Evolutionary conservation across 2,113 vertebrate species (phyloP), one percentile per base, ranked within the genome.

Genomic region (Pomatostomus ruficeps): DNA sequence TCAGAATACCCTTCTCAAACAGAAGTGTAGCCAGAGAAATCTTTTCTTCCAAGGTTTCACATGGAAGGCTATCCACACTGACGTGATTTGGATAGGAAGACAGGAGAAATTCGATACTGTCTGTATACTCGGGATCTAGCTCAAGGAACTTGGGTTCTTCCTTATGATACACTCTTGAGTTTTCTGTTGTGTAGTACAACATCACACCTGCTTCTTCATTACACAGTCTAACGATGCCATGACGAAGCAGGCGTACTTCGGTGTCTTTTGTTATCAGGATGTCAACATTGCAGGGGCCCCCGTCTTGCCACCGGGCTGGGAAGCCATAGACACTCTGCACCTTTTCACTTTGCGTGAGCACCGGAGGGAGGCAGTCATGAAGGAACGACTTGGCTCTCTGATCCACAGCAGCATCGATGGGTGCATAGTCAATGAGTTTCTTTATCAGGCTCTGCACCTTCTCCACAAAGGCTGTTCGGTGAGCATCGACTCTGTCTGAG

Each of bases 121-220:
- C 99, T 16, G 98, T 98, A 83, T 98, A 97, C 98, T 99, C 99
- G 0, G 98, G 89, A 79, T 98, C 97, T 63, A 99, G 97, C 98
- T 99, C 98, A 66, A 99, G 97, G 94, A 97, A 99, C 97, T 99
- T 99, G 89, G 96, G 98, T 80, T 99, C 98, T 92, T 99, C 99
- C 97, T 99, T 98, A 97, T 99, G 99, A 96, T 99, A 99, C 61
- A 99, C 98, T 93, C 99, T 98, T 43, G 99, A 99, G 96, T 99
- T 99, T 91, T 99, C 98, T 25, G 98, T 98, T 0, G 98, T 98
- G 94, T 99, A 98, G 96, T 98, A 99, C 40, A 99, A 97, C 91
- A 98, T 95, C 70, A 99, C 97, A 7, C 93, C 93, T 17, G 98
- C 98, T 85, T 98, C 99, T 74, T 99, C 98, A 20, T 98, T 99